Base-by-base conservation (phyloP, 2,797 vertebrate species). In the Sebastes vulpes region DNA sequence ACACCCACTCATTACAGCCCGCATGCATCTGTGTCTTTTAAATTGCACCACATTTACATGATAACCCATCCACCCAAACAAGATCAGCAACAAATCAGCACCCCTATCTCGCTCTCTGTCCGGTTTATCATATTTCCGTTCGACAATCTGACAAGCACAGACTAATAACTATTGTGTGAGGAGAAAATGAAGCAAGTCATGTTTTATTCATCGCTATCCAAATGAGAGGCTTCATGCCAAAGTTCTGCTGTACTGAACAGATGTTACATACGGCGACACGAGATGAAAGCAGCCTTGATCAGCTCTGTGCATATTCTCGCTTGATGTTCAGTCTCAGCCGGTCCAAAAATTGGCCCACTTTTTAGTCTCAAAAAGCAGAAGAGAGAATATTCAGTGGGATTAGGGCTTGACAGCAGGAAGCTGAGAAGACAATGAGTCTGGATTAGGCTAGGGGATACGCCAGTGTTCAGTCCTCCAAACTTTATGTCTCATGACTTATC, bases 261-360 rank as follows among this genome's bases (percentile, higher is more conserved):
- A 89, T 84, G 81, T 72, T 77, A 68, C 63, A 61, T 35, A 54
- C 21, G 81, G 32, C 61, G 77, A 79, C 66, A 42, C 6, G 54
- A 78, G 66, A 86, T 77, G 63, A 87, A 87, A 83, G 79, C 77
- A 50, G 64, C 79, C 67, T 59, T 67, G 46, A 81, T 84, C 69
- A 46, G 65, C 67, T 81, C 50, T 5, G 46, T 25, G 59, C 64
- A 59, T 31, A 58, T 72, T 75, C 61, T 56, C 31, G 58, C 60
- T 20, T 25, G 42, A 58, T 59, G 59, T 68, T 68, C 52, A 26
- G 9, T 83, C 66, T 69, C 4, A 2, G 6, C 28, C 4, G 12
- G 25, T 65, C 69, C 25, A 25, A 73, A 76, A 76, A 61, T 2
- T 38, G 67, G 4, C 64, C 58, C 31, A 10, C 20, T 68, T 86